Conservation (phyloP, 2,888 invertebrate species). For the Caenorhabditis sp. region DNA sequence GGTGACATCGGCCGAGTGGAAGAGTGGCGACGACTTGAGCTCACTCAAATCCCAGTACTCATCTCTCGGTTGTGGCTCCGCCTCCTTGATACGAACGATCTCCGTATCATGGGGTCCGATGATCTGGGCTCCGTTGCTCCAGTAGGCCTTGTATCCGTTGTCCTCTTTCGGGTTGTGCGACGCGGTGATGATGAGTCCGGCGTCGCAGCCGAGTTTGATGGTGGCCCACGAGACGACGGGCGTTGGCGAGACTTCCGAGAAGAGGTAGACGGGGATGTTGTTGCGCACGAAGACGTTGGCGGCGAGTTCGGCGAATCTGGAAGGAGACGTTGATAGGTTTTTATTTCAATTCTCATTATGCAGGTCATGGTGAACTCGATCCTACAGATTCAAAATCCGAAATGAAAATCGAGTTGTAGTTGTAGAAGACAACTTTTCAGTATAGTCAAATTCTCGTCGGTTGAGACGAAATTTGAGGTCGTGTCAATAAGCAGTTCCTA, state of each 20-base stretch:
- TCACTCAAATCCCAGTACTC: slow-evolving; percentile 89
- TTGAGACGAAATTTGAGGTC: no score
- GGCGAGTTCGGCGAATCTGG: slow-evolving; percentile 91
- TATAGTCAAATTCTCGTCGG: no score
- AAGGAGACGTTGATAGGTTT: no score
- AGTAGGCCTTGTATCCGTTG: slow-evolving; percentile 97
- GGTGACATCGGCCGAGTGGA: slow-evolving; percentile 85
- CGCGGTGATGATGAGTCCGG: slow-evolving; percentile 93
- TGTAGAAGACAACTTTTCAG: no score
- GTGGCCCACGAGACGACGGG: slow-evolving; percentile 95
- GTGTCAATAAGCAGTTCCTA: no score
- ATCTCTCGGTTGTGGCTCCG: slow-evolving; percentile 89
- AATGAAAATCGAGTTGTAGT: no score
- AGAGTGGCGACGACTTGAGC: slow-evolving; percentile 86
- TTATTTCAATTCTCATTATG: no score
- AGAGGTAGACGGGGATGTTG: slow-evolving; percentile 90
- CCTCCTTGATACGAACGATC: slow-evolving; percentile 90
- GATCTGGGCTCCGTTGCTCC: slow-evolving; percentile 96
- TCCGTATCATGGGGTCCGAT: slow-evolving; percentile 93
- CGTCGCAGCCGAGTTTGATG: slow-evolving; percentile 88
- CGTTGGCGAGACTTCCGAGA: slow-evolving; percentile 91
- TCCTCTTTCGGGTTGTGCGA: slow-evolving; percentile 97
- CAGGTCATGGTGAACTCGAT: no score
- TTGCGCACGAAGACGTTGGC: slow-evolving; percentile 90
- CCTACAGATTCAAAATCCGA: no score